Evolutionary conservation across 2,797 vertebrate genomes (phyloP).

Genomic region (Ibycter americanus): DNA sequence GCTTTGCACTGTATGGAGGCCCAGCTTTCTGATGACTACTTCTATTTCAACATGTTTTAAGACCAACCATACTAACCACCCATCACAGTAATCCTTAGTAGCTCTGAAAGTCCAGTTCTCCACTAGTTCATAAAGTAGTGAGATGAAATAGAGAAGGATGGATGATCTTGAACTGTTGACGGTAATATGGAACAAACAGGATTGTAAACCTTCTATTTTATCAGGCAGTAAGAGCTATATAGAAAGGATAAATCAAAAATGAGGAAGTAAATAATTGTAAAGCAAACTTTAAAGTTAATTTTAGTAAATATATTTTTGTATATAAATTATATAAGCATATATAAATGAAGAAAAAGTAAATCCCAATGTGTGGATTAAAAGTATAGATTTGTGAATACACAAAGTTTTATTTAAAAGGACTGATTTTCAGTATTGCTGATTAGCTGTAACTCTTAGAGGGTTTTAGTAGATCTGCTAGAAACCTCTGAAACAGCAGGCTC

Average conservation of each 20-base stretch:
- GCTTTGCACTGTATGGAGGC: not conserved
- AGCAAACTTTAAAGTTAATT: not conserved
- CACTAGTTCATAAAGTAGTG: not conserved
- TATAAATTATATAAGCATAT: not conserved
- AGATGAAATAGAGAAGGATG: not conserved
- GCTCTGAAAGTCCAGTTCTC: not conserved
- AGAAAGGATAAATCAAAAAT: not conserved
- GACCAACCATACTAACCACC: not conserved
- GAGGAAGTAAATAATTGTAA: not conserved
- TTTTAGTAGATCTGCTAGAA: not conserved
- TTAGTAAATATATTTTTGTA: not conserved
- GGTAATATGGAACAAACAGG: not conserved
- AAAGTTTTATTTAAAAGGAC: not conserved
- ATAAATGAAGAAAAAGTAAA: not conserved
- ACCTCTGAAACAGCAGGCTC: not conserved
- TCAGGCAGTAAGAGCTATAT: not conserved
- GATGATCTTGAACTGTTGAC: not conserved
- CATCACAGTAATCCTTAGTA: not conserved
- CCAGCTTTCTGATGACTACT: not conserved
- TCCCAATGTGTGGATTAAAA: not conserved
- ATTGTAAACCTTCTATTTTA: not conserved
- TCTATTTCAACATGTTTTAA: not conserved
- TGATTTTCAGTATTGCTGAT: not conserved
- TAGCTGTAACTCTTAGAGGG: not conserved
- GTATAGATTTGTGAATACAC: not conserved